A percentile compares a stretch with the other conserved stretches of the same genome.
Evolutionary conservation across 2,888 invertebrate species (phyloP).

Genomic region (Flexamia atlantica): DNA sequence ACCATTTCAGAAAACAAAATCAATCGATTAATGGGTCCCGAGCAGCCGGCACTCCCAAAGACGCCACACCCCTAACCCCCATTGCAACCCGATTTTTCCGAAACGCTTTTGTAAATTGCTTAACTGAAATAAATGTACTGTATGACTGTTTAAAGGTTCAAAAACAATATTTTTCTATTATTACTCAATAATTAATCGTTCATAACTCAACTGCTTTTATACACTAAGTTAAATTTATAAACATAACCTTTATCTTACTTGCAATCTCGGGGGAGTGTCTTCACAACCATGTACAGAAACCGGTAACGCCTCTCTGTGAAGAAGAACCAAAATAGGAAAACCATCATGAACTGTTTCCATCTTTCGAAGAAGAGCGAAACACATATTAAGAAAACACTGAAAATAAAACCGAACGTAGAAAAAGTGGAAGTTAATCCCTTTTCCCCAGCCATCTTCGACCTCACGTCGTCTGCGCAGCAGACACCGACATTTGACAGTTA

Average conservation of each 20-base stretch:
- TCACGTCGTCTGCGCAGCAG: slow-evolving; percentile 22
- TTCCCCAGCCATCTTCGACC: slow-evolving; percentile 22
- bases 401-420: slow-evolving; percentile 34
- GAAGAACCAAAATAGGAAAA: slow-evolving; percentile 75
- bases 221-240: not conserved
- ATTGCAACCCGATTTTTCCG: too few relatives aligned
- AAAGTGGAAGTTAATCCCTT: slow-evolving; percentile 26
- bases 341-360: slow-evolving; percentile 52
- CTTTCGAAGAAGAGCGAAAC: slow-evolving; percentile 47
- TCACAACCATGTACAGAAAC: slow-evolving; percentile 86
- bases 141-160: too few relatives aligned
- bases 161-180: too few relatives aligned
- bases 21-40: too few relatives aligned
- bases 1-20: too few relatives aligned
- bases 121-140: too few relatives aligned
- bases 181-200: too few relatives aligned
- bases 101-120: too few relatives aligned
- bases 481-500: not conserved
- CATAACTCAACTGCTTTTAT: too few relatives aligned
- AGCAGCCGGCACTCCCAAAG: too few relatives aligned
- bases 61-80: too few relatives aligned
- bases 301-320: slow-evolving; percentile 83
- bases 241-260: slow-evolving; percentile 77
- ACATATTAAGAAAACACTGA: slow-evolving; percentile 27
- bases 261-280: slow-evolving; percentile 85